Conservation (phyloP, 2,113 vertebrate genomes). For the Hipposideros armiger region DNA sequence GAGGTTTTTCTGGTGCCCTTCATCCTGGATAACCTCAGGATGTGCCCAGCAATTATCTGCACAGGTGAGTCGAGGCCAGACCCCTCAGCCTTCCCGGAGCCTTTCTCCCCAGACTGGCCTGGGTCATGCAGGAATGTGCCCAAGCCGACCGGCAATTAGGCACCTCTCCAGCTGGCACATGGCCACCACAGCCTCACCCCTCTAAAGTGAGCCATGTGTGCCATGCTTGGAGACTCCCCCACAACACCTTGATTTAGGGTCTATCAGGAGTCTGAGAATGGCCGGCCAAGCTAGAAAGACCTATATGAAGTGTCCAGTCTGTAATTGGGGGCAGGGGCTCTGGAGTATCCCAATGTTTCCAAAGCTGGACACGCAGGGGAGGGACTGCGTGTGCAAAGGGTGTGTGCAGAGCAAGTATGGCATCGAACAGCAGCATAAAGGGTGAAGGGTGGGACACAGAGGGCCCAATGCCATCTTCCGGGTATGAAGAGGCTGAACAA, state of each 20-base stretch:
- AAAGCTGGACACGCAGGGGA: neutral
- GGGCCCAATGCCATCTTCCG: neutral
- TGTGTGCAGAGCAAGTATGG: neutral
- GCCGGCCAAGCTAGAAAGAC: neutral
- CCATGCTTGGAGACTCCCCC: neutral
- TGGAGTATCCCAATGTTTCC: neutral
- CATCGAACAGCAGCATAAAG: neutral
- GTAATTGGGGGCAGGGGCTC: neutral
- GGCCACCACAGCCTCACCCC: neutral
- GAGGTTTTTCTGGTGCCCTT: neutral
- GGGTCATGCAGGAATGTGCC: neutral
- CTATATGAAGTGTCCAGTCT: neutral
- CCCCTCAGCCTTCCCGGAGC: neutral
- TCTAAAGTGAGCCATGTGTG: neutral
- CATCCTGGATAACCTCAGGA: neutral
- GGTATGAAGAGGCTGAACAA: neutral
- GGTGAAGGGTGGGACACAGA: neutral
- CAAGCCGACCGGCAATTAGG: neutral
- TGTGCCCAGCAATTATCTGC: neutral
- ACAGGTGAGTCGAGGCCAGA: neutral
- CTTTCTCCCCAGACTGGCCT: neutral
- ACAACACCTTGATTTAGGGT: neutral
- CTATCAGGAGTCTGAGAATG: neutral
- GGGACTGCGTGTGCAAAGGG: too few species aligned
- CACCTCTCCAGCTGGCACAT: neutral